Evolutionary conservation across 2,888 invertebrate genomes (phyloP).

Genomic region (Pteria penguin): DNA sequence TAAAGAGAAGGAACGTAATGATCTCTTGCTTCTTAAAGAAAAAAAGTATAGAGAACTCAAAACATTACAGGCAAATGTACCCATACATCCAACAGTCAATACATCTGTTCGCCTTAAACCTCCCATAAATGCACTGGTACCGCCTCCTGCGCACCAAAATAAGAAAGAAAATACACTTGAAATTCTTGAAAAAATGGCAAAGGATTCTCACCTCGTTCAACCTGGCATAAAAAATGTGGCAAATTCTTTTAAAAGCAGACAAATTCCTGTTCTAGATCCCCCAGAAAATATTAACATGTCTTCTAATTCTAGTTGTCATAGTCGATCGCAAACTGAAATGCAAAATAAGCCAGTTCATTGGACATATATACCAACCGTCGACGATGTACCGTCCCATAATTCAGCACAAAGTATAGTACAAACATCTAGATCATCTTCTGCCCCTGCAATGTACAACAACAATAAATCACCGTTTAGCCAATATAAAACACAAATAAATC

Average conservation of each 20-base stretch:
- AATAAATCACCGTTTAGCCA: not conserved
- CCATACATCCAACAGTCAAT: not conserved
- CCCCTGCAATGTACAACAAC: not conserved
- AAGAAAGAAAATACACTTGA: conserved; percentile 34
- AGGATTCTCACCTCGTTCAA: conserved; percentile 24
- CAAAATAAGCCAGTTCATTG: not conserved
- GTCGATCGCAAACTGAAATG: not conserved
- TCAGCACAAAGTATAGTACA: no score
- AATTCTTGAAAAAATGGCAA: conserved; percentile 40
- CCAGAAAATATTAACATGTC: not conserved
- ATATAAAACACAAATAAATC: not conserved
- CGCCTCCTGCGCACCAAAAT: conserved; percentile 44
- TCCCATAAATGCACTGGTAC: not conserved
- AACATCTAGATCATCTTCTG: conserved; percentile 7
- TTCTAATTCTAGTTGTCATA: not conserved
- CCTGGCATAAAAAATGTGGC: conserved; percentile 28
- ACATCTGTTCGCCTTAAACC: not conserved
- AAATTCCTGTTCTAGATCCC: conserved; percentile 19
- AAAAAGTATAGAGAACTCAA: conserved; percentile 17
- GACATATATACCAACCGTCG: no score
- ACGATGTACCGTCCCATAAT: no score
- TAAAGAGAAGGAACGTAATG: conserved; percentile 3
- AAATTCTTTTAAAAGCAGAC: conserved; percentile 37
- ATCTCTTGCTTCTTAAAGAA: not conserved
- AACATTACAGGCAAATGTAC: not conserved